Base-by-base conservation (phyloP, 2,797 vertebrate species). In the Gallinago stenura region DNA sequence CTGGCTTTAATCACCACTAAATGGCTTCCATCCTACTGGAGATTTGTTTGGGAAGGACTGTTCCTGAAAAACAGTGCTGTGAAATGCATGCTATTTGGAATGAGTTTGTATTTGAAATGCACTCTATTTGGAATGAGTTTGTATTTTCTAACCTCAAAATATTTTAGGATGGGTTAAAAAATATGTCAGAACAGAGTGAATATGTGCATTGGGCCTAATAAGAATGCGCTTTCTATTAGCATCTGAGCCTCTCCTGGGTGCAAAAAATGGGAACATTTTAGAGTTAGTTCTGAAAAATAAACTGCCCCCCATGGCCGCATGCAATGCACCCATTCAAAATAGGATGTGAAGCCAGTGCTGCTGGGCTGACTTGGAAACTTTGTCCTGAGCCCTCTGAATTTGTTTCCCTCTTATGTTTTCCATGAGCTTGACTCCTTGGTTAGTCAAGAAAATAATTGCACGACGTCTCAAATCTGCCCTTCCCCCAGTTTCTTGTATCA, bases 401-500 rank as follows among this genome's bases (percentile, higher is more conserved):
- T 48, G 12, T 3, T 77, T 76, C 35, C 28, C 24, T 77, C 48
- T 75, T 57, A 65, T 6, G 39, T 88, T 95, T 71, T 82, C 62
- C 54, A 69, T 19, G 26, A 88, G 26, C 39, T 87, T 65, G 5
- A 73, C 70, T 93, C 51, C 78, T 80, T 73, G 81, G 91, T 88
- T 93, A 95, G 83, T 82, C 70, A 94, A 93, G 83, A 94, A 91
- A 95, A 94, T 91, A 86, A 64, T 82, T 91, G 60, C 86, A 93
- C 6, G 4, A 83, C 86, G 43, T 93, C 91, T 95, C 64, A 89
- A 84, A 85, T 66, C 81, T 92, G 64, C 95, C 93, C 92, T 95
- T 92, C 96, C 92, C 86, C 92, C 93, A 95, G 81, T 60, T 93
- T 91, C 93, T 94, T 96, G 75, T 96, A 95, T 94, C 92, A 93